phyloP scores from a whole-genome alignment of 2,797 vertebrate species.

The Lacerta bilineata region DNA sequence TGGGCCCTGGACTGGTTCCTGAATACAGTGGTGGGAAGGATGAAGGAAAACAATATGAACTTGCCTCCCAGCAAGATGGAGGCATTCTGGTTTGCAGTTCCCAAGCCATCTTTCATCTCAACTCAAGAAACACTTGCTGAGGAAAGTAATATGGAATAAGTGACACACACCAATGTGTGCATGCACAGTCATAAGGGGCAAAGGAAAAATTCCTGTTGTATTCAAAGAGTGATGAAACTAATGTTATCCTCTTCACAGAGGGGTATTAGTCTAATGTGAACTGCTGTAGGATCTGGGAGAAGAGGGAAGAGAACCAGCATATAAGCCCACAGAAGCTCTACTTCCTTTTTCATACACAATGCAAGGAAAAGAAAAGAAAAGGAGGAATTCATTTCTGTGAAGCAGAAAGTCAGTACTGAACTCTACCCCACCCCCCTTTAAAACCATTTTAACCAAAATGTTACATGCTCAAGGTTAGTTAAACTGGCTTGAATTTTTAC shows the following conservation, averaged over 20 bases:
- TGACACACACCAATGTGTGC: not conserved
- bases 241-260: not conserved
- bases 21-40: too few relatives aligned
- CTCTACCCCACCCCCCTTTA: not conserved
- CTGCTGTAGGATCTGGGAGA: not conserved
- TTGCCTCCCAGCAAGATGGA: too few relatives aligned
- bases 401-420: not conserved
- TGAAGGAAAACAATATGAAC: too few relatives aligned
- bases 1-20: too few relatives aligned
- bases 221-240: not conserved
- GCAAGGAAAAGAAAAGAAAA: not conserved
- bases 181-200: not conserved
- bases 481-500: constrained; percentile 9
- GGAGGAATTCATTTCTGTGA: not conserved
- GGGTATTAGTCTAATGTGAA: not conserved
- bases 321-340: not conserved
- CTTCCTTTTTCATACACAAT: not conserved
- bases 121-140: not conserved
- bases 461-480: not conserved
- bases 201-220: not conserved
- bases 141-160: not conserved
- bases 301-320: not conserved
- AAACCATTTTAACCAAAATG: not conserved
- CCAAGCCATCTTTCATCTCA: not conserved
- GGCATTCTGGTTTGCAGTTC: too few relatives aligned